Evolutionary conservation across 2,888 invertebrate species (phyloP).

Genomic region (Gymnocheta viridis): DNA sequence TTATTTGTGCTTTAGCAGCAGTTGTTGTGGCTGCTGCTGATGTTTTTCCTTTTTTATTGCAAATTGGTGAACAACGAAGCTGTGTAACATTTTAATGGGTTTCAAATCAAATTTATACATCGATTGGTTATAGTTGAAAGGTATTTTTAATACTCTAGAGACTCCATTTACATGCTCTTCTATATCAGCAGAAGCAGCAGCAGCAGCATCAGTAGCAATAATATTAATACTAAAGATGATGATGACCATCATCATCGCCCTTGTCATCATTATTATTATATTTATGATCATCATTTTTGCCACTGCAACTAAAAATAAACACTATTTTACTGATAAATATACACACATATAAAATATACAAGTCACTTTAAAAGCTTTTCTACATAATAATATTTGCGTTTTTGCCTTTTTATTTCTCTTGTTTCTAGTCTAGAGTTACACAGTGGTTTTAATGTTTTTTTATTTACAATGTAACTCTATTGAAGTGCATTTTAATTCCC

Average conservation of each 20-base stretch:
- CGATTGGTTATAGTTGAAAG: conserved; percentile 62
- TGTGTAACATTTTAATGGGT: conserved; percentile 67
- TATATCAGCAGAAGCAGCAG: neutral
- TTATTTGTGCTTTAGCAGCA: neutral
- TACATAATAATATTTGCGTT: conserved; percentile 77
- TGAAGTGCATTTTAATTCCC: no score
- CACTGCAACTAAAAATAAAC: conserved; percentile 18
- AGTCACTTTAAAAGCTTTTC: conserved; percentile 73
- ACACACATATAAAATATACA: neutral
- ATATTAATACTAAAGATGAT: neutral
- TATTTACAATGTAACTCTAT: no score
- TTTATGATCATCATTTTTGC: conserved; percentile 27
- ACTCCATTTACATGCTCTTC: conserved; percentile 33
- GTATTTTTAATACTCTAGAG: conserved; percentile 63
- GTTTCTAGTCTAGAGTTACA: conserved; percentile 35
- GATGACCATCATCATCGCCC: neutral
- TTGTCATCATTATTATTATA: conserved; percentile 9
- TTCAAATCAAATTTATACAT: conserved; percentile 67
- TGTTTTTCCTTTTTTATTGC: conserved; percentile 5
- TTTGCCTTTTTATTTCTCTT: conserved; percentile 67
- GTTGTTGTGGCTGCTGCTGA: neutral
- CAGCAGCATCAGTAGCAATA: neutral
- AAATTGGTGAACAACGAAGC: conserved; percentile 46
- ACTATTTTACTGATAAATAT: neutral
- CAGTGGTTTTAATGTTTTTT: neutral